Base-by-base conservation (phyloP, 2,113 vertebrate genomes). In the Vulpes vulpes region DNA sequence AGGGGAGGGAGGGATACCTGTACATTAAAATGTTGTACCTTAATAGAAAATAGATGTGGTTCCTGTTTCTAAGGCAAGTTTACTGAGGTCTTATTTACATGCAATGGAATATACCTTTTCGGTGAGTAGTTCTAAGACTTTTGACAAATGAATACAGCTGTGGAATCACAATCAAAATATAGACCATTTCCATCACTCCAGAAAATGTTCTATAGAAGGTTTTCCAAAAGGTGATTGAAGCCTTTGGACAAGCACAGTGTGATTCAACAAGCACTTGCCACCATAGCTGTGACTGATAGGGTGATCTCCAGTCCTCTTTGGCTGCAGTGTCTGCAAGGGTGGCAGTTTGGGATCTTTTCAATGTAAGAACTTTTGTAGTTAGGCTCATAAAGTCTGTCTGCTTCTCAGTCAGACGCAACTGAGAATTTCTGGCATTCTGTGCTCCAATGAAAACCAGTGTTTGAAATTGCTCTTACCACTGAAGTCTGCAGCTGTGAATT, bases 31-130 rank as follows among this genome's bases (percentile, higher is more conserved):
- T 78, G n/a, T n/a, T 35, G 1, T 88, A 49, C 64, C 16, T 30
- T 83, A 20, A 85, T 79, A 55, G 25, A 91, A 84, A 62, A 30
- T 53, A 12, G 0, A 8, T 57, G 0, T 87, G 2, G 57, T 76
- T 88, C 38, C 38, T 38, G 22, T 55, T 87, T 84, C 73, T 65
- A 69, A 79, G 55, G 60, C 35, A 84, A 9, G 16, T 53, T 73
- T 82, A 55, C 69, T 73, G 22, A 49, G 35, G 1, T 90, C 35
- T 91, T 87, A 83, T 80, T 95, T 80, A 64, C 49, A 51, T 79
- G 71, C 20, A 94, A 74, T 89, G 81, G 89, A 80, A 92, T 81
- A n/a, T n/a, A 87, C 53, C 11, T 62, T 55, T 49, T 59, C 55
- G 38, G 12, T 57, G 3, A 79, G 30, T 94, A 80, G 51, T 84